Percentiles rank a stretch among this genome's conserved stretches.
phyloP scores from a whole-genome alignment of 2,797 vertebrate genomes.

The Leptodactylus fallax region DNA sequence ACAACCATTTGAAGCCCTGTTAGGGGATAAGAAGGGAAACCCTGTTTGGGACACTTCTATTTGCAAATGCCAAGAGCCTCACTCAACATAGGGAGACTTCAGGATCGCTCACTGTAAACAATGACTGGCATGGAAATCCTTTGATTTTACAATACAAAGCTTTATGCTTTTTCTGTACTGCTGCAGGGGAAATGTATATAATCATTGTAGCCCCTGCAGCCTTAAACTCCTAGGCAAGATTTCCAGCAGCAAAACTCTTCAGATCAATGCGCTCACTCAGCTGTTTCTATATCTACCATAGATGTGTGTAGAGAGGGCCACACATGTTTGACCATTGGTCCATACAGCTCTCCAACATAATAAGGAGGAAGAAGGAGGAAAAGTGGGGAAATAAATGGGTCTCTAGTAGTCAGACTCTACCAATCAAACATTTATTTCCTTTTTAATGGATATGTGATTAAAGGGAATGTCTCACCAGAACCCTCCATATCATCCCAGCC shows the following conservation, averaged over 20 bases:
- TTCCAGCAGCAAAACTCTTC: not conserved
- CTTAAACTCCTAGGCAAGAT: not conserved
- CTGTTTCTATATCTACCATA: no score
- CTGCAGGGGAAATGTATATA: not conserved
- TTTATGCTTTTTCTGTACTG: not conserved
- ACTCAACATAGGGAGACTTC: not conserved
- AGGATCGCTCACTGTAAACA: not conserved
- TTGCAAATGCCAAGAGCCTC: not conserved
- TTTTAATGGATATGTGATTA: no score
- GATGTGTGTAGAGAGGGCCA: no score
- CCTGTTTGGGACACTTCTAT: not conserved
- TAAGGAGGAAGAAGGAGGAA: no score
- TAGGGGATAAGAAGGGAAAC: not conserved
- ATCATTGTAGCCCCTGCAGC: not conserved
- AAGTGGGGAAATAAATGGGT: no score
- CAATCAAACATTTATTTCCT: no score
- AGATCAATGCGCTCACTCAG: not conserved
- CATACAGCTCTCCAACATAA: not conserved
- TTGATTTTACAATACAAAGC: not conserved
- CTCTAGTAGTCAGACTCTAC: no score
- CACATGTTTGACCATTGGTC: no score
- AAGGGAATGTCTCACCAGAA: no score
- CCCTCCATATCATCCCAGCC: no score
- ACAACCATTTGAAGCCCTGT: not conserved
- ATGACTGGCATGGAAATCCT: not conserved